Evolutionary conservation across 2,888 invertebrate species (phyloP).

Genomic region (Caenorhabditis sp.): DNA sequence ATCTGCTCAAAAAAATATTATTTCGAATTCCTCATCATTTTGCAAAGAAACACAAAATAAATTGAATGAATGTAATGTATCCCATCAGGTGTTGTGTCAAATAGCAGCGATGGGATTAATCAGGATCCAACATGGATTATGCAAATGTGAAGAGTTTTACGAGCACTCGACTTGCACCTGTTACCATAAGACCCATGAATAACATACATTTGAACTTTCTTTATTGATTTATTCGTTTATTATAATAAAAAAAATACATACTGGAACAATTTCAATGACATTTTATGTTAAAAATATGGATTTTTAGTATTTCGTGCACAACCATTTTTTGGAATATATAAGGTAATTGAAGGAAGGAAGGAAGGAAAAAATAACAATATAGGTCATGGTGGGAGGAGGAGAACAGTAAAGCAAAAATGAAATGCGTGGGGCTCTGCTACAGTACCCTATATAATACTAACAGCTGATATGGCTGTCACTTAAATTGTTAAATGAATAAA

Average conservation of each 20-base stretch:
- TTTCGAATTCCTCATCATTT: too few species aligned
- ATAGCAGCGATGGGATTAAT: neutral
- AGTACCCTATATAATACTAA: neutral
- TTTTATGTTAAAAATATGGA: neutral
- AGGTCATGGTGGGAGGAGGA: neutral
- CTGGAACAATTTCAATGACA: neutral
- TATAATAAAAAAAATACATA: neutral
- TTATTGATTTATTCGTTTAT: neutral
- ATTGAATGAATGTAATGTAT: constrained; percentile 1
- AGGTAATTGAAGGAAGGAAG: neutral
- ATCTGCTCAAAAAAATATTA: neutral
- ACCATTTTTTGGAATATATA: neutral
- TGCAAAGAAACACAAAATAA: neutral
- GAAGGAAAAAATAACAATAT: neutral
- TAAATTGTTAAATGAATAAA: neutral
- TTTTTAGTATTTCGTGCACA: neutral
- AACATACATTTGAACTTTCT: neutral
- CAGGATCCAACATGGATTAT: constrained; percentile 22
- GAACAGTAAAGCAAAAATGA: neutral
- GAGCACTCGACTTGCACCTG: constrained; percentile 43
- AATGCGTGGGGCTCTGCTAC: neutral
- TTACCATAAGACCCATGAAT: constrained; percentile 10
- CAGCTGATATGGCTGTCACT: constrained; percentile 2
- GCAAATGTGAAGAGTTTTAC: constrained; percentile 48
- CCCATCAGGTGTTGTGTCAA: neutral